Conservation (phyloP, 2,888 invertebrate species). For the Acleris cristana region DNA sequence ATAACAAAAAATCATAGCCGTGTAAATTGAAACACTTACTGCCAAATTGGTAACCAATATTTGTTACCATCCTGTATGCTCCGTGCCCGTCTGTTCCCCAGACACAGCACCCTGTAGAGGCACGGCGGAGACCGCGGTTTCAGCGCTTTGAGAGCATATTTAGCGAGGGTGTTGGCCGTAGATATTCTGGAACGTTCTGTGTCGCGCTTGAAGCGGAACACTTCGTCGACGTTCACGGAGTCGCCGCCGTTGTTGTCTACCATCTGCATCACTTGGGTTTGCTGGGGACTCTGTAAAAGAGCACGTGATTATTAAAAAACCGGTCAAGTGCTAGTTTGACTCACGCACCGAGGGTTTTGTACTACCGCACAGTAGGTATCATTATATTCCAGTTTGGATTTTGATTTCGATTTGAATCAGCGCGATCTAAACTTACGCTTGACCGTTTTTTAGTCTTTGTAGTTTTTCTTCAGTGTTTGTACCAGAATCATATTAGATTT, state of each 20-base stretch:
- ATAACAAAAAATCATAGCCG: neutral
- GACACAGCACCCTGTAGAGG: conserved; percentile 85
- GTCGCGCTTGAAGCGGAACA: conserved; percentile 70
- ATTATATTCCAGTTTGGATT: neutral
- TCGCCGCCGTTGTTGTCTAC: conserved; percentile 70
- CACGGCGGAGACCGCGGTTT: conserved; percentile 84
- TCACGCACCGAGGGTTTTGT: too few relatives aligned
- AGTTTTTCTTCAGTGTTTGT: too few relatives aligned
- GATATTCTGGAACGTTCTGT: conserved; percentile 61
- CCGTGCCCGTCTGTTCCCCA: conserved; percentile 86
- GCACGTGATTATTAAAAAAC: neutral
- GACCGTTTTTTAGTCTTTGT: too few relatives aligned
- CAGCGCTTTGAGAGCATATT: conserved; percentile 78
- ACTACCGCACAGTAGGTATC: too few relatives aligned
- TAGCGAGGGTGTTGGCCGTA: conserved; percentile 81
- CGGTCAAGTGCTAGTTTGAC: too few relatives aligned
- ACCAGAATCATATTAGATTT: too few relatives aligned
- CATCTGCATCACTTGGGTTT: conserved; percentile 75
- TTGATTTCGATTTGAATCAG: too few relatives aligned
- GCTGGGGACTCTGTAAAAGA: conserved; percentile 63
- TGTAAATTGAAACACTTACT: conserved; percentile 76
- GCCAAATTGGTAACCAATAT: conserved; percentile 90
- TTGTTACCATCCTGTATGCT: conserved; percentile 80
- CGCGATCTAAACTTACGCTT: too few relatives aligned
- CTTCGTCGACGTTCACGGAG: conserved; percentile 71